phyloP scores from a whole-genome alignment of 2,113 vertebrate genomes.

The Erythrocercus mccallii region DNA sequence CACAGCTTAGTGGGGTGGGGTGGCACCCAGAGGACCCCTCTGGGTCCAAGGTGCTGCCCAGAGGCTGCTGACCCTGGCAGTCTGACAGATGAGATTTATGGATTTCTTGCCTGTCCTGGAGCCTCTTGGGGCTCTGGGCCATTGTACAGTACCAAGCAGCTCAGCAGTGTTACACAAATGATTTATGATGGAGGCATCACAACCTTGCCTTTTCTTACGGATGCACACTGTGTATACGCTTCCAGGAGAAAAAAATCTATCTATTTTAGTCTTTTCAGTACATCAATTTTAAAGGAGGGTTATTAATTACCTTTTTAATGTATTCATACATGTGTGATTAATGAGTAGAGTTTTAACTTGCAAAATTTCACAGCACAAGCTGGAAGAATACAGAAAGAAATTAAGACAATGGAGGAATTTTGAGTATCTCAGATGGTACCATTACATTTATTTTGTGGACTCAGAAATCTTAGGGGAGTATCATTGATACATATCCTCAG shows the following conservation, averaged over 20 bases:
- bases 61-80: neutral
- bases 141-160: neutral
- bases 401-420: neutral
- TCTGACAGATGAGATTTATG: neutral
- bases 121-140: neutral
- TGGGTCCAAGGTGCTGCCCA: neutral
- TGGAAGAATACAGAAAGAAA: neutral
- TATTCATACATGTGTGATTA: neutral
- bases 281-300: neutral
- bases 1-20: neutral
- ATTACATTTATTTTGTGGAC: neutral
- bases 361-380: neutral
- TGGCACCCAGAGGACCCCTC: neutral
- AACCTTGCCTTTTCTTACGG: neutral
- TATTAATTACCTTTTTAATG: slow-evolving; percentile 7
- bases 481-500: neutral
- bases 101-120: neutral
- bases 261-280: neutral
- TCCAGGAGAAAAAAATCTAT: neutral
- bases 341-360: neutral
- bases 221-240: neutral
- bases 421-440: neutral
- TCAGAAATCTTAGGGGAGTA: neutral
- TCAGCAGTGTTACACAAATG: neutral
- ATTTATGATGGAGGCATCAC: neutral